phyloP scores from a whole-genome alignment of 2,797 vertebrate species.

The Huso huso region DNA sequence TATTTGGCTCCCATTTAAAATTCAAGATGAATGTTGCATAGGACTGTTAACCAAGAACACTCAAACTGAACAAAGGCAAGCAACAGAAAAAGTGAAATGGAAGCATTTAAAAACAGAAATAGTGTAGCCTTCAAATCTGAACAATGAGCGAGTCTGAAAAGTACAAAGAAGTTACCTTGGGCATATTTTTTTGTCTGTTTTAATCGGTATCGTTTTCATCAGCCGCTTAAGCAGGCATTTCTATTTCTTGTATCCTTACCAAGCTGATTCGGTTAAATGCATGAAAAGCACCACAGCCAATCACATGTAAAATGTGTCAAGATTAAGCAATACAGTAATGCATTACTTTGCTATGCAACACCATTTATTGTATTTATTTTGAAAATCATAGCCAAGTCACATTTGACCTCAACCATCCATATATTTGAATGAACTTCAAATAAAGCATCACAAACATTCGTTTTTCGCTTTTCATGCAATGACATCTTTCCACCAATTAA shows the following conservation, averaged over 20 bases:
- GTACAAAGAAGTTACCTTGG: background rate
- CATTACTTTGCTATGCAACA: no score
- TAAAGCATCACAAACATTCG: conserved; percentile 50
- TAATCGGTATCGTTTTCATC: no score
- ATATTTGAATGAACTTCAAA: conserved; percentile 22
- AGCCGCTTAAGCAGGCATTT: no score
- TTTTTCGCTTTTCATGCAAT: conserved; percentile 35
- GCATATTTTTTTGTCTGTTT: background rate
- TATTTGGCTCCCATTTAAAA: conserved; percentile 63
- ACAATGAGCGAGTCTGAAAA: conserved; percentile 2
- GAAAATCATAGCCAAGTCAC: background rate
- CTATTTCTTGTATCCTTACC: no score
- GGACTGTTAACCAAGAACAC: conserved; percentile 58
- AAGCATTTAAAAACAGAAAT: conserved; percentile 30
- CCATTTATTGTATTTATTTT: no score
- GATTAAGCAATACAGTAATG: no score
- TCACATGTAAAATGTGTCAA: no score
- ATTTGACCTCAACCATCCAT: conserved; percentile 2
- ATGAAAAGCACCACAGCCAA: no score
- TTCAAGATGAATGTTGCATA: conserved; percentile 82
- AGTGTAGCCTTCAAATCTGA: conserved; percentile 14
- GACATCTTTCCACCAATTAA: conserved; percentile 27
- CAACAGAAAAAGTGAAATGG: conserved; percentile 43
- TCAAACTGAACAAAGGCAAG: conserved; percentile 41
- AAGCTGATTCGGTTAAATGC: no score